Evolutionary conservation across 64 coral and sea anemone species (phyloP).

Genomic region (Orbicella faveolata): DNA sequence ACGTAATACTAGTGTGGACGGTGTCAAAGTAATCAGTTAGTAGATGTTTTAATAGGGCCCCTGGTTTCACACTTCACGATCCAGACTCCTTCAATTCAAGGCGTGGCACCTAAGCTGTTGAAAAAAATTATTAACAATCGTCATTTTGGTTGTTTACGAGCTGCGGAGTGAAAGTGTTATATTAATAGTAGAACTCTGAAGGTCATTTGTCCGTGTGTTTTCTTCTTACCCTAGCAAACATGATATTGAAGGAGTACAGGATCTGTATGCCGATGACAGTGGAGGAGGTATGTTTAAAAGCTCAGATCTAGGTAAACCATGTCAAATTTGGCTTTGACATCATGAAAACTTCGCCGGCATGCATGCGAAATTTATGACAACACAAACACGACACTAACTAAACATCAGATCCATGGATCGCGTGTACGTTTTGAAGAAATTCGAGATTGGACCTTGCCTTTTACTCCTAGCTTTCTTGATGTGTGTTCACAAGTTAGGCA

Average conservation of each 20-base stretch:
- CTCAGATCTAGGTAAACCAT: background rate
- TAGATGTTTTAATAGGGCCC: no score
- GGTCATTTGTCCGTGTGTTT: background rate
- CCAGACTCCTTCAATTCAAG: background rate
- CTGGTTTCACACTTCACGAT: background rate
- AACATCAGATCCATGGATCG: no score
- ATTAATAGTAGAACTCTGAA: background rate
- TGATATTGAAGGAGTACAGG: slow-evolving; percentile 96
- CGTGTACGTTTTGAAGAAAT: no score
- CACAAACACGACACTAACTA: background rate
- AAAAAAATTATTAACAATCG: background rate
- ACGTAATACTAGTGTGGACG: background rate
- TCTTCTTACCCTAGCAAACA: background rate
- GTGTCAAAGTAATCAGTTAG: no score
- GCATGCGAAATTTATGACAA: background rate
- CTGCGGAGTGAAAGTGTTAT: background rate
- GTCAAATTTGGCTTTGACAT: no score
- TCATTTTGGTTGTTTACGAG: slow-evolving; percentile 13
- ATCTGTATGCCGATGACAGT: slow-evolving; percentile 96
- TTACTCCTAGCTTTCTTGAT: no score
- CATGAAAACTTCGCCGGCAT: no score
- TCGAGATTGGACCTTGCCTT: no score
- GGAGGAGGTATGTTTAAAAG: slow-evolving; percentile 73
- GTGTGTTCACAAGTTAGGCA: no score
- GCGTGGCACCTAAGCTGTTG: background rate